Evolutionary conservation across 2,797 vertebrate species (phyloP).

Genomic region (Austrolebias charrua): DNA sequence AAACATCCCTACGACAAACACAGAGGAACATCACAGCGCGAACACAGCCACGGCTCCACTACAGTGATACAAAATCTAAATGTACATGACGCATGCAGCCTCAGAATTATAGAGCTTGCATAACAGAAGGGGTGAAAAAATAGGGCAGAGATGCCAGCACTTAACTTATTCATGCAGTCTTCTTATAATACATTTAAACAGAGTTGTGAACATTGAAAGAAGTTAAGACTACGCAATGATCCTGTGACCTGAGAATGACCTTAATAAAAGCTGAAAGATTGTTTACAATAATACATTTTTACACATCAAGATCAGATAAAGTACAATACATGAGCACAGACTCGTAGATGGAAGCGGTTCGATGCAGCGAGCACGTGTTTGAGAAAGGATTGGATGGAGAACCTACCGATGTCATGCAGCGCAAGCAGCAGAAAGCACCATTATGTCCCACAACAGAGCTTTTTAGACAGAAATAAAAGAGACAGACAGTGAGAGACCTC

Average conservation of each 20-base stretch:
- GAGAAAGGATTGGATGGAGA: conserved; percentile 26
- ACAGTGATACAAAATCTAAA: conserved; percentile 33
- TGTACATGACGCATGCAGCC: conserved; percentile 55
- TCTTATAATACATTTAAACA: not conserved
- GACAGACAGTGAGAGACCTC: conserved; percentile 29
- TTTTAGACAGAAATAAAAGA: conserved; percentile 27
- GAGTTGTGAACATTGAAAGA: not conserved
- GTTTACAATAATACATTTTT: too few species aligned
- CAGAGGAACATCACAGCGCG: conserved; percentile 19
- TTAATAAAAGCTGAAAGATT: conserved; percentile 2
- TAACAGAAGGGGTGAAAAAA: conserved; percentile 33
- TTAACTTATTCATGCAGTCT: conserved; percentile 3
- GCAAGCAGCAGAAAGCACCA: conserved; percentile 49
- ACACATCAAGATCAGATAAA: not conserved
- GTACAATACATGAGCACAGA: not conserved
- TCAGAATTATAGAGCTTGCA: conserved; percentile 38
- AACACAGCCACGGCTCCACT: conserved; percentile 23
- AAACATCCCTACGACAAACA: conserved; percentile 13
- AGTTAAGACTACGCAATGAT: conserved; percentile 3
- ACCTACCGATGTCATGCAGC: conserved; percentile 66
- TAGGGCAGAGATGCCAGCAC: conserved; percentile 13
- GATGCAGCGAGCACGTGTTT: conserved; percentile 30
- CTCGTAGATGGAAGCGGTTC: not conserved
- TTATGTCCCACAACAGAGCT: conserved; percentile 53
- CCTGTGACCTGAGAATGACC: conserved; percentile 39